Percentiles rank a stretch among this genome's conserved stretches.
phyloP scores from a whole-genome alignment of 1,140 invertebrate genomes.

The Habropoda laboriosa region DNA sequence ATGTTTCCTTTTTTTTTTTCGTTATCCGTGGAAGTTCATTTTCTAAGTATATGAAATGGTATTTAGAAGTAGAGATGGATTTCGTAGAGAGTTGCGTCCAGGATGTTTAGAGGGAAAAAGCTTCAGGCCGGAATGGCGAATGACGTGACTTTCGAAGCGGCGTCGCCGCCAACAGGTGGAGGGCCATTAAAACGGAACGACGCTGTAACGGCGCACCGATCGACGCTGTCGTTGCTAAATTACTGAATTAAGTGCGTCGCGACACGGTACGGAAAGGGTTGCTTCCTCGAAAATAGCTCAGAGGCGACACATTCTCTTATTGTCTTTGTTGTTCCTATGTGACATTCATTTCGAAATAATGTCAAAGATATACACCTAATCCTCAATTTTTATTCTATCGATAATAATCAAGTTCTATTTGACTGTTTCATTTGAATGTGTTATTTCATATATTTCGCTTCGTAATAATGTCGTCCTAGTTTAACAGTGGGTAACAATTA shows the following conservation, averaged over 20 bases:
- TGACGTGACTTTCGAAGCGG: constrained; percentile 39
- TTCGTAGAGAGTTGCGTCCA: neutral
- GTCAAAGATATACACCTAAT: no score
- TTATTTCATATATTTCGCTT: no score
- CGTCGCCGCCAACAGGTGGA: constrained; percentile 46
- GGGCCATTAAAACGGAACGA: constrained; percentile 50
- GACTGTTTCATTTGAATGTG: no score
- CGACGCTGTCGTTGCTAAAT: constrained; percentile 38
- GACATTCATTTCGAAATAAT: no score
- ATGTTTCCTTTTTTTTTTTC: neutral
- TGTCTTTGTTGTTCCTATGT: no score
- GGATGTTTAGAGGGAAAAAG: constrained; percentile 11
- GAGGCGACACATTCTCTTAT: neutral
- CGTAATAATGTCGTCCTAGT: no score
- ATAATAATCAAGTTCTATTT: no score
- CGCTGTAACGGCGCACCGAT: constrained; percentile 42
- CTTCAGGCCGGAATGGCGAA: neutral
- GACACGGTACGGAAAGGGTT: neutral
- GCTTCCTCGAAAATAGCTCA: neutral
- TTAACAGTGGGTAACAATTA: no score
- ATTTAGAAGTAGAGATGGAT: neutral
- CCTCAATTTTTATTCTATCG: neutral
- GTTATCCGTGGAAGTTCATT: neutral
- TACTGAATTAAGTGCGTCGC: constrained; percentile 33
- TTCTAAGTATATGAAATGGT: neutral